These are phyloP conservation scores for Strongylocentrotus purpuratus DNA, from an alignment of 35 echinoderm and acorn worm genomes.

Conservation along the genomic window DNA sequence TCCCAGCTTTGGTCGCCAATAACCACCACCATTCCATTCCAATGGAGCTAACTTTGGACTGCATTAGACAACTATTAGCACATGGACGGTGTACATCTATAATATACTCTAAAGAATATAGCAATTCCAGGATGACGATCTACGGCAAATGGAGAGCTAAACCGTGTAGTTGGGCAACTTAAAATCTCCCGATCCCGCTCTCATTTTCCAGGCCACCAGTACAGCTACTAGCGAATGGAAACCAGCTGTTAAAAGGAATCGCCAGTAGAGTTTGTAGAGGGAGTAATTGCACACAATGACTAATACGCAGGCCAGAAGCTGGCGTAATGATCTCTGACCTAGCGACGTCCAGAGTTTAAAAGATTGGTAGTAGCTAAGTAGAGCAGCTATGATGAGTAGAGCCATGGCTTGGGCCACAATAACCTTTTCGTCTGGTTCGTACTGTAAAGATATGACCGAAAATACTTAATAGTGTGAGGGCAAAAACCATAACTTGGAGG, in stretches of 20 bases:
- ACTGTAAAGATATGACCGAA: not conserved
- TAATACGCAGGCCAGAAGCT: not conserved
- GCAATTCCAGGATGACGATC: too few relatives aligned
- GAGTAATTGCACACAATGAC: conserved; percentile 47
- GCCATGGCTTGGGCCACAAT: not conserved
- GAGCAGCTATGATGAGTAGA: conserved; percentile 16
- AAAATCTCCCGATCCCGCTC: not conserved
- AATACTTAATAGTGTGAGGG: not conserved
- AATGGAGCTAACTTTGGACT: too few relatives aligned
- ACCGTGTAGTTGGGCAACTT: conserved; percentile 70
- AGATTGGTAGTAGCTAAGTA: conserved; percentile 29
- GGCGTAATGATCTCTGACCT: not conserved
- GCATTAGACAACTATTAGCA: too few relatives aligned
- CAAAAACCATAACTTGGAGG: not conserved
- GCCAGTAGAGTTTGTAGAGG: conserved; percentile 50
- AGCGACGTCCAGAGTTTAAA: conserved; percentile 49
- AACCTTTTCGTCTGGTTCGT: conserved; percentile 23
- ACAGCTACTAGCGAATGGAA: conserved; percentile 45
- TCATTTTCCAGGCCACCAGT: conserved; percentile 38
- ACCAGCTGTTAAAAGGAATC: conserved; percentile 43
- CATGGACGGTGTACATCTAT: too few relatives aligned
- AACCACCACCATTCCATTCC: too few relatives aligned
- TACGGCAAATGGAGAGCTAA: not conserved
- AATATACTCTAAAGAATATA: too few relatives aligned
- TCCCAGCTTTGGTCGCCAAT: too few relatives aligned